Conservation (phyloP, 2,113 vertebrate species). For the Forbesichthys papilliferus region DNA sequence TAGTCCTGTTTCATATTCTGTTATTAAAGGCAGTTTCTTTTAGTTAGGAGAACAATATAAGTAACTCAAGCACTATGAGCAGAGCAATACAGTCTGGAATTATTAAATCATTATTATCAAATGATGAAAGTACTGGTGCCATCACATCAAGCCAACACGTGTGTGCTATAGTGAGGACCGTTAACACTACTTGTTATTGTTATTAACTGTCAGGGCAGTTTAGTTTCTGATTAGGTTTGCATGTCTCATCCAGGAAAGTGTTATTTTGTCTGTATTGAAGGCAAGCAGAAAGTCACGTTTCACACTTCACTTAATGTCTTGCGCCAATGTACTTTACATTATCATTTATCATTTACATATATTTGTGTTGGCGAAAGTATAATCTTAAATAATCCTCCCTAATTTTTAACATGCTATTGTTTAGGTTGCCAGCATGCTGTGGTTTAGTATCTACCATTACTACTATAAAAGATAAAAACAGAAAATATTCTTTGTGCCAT, state of each 20-base stretch:
- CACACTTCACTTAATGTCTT: background rate
- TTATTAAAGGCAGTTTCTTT: too few relatives aligned
- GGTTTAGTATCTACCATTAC: background rate
- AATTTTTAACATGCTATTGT: background rate
- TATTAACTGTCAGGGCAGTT: constrained; percentile 11
- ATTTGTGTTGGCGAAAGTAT: too few relatives aligned
- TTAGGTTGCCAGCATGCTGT: background rate
- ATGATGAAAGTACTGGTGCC: background rate
- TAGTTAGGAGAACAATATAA: too few relatives aligned
- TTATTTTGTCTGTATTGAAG: constrained; percentile 5
- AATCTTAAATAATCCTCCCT: background rate
- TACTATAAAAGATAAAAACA: too few relatives aligned
- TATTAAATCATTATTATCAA: background rate
- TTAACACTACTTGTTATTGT: background rate
- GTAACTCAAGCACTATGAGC: background rate
- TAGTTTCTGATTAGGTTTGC: background rate
- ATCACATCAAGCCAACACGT: background rate
- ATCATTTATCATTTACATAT: background rate
- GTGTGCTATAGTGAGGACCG: background rate
- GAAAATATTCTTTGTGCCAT: too few relatives aligned
- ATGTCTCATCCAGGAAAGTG: background rate
- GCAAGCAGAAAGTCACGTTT: background rate
- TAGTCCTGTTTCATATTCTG: too few relatives aligned
- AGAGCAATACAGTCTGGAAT: background rate
- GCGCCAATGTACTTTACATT: background rate